These are phyloP conservation scores for Drosophila tristis DNA, from an alignment of 1,140 invertebrate genomes.

Conservation along the genomic window DNA sequence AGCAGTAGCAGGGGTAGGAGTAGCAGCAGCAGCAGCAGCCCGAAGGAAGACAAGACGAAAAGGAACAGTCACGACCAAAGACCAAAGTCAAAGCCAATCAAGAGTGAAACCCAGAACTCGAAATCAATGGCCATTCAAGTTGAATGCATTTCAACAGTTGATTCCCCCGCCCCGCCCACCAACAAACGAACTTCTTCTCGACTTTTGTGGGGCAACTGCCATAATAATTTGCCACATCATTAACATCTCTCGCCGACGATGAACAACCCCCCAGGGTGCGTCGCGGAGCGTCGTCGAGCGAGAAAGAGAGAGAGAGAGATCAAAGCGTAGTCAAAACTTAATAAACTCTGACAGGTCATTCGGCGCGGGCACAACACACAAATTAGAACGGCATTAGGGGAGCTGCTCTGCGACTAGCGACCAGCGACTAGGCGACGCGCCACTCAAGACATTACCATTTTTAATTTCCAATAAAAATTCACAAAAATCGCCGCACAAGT, in stretches of 20 bases:
- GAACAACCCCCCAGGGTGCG: constrained; percentile 26
- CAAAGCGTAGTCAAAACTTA: constrained; percentile 48
- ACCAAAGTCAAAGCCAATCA: constrained; percentile 55
- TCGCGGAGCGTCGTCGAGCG: neutral
- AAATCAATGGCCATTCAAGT: constrained; percentile 72
- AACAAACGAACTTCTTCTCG: constrained; percentile 18
- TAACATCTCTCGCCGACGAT: constrained; percentile 66
- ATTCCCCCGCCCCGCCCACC: neutral
- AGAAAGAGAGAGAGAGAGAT: constrained; percentile 29
- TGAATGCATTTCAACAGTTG: constrained; percentile 70
- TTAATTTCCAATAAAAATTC: constrained; percentile 83
- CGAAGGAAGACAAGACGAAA: constrained; percentile 25
- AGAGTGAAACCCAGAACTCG: constrained; percentile 34
- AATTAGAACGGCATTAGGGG: constrained; percentile 27
- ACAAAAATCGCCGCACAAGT: constrained; percentile 80
- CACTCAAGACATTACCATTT: constrained; percentile 75
- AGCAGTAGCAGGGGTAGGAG: constrained; percentile 3
- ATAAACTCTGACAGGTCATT: constrained; percentile 46
- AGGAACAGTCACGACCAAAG: constrained; percentile 21
- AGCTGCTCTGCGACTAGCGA: neutral
- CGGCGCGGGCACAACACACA: constrained; percentile 2
- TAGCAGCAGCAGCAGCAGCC: neutral
- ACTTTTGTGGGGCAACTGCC: constrained; percentile 59
- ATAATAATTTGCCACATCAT: constrained; percentile 83
- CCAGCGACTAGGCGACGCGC: neutral